Base-by-base conservation (phyloP, 2,888 invertebrate species). In the Aporophyla lueneburgensis region DNA sequence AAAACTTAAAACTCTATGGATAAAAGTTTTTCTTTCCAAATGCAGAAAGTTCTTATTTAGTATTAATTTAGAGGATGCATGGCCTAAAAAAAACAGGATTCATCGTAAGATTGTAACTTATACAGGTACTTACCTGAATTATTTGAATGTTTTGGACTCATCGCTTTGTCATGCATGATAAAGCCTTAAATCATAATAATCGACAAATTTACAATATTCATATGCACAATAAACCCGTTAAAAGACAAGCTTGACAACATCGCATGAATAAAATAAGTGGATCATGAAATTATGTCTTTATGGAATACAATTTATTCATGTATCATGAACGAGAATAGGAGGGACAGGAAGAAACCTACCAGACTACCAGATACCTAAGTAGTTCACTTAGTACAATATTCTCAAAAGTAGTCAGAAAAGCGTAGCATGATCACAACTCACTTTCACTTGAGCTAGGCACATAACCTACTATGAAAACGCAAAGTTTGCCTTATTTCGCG, bases 211-310 rank as follows among this genome's bases (percentile, higher is more conserved):
- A 70, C 21, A 62, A 59, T 56, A 66, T 74, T 75, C 43, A 68
- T 59, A 78, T 68, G 43, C 79, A 33, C 71, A 80, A 78, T 68
- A 68, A 80, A 78, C 65, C 33, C 53, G 53, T 70, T 73, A 83
- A 83, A 72, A 66, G 46, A 78, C 51, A 72, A 72, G 65, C 53
- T 83, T 81, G 84, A 83, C 84, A 79, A 53, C 65, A 58, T 33
- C 16, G 62, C 54, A 70, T 79, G 53, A 79, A 84, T 84, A 67
- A 70, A 66, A 71, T 77, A 83, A 71, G 40, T 65, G 14, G 43
- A 54, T 58, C 54, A 61, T 69, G 58, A 83, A 78, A 46, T 69
- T 1, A 83, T 65, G 46, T 51, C 59, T 69, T 53, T 24, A 51
- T 46, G 51, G 4, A 66, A 71, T 21, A 24, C 4, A 58, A 67